These are phyloP conservation scores for Drosophila bunnanda DNA, from an alignment of 2,888 invertebrate genomes.

Conservation along the genomic window DNA sequence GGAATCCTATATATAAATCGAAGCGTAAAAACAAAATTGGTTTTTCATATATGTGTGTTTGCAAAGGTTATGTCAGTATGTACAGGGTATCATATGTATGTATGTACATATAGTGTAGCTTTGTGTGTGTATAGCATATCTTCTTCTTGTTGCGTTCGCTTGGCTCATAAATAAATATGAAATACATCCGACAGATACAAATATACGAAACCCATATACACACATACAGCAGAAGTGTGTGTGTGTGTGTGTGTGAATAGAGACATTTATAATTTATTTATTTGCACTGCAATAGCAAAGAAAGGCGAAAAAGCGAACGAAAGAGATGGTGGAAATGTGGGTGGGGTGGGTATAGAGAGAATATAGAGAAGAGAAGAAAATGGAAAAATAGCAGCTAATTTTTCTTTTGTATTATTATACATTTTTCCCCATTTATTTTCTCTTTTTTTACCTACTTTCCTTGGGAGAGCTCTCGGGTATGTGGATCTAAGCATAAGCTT, in stretches of 20 bases:
- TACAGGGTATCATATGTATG: constrained; percentile 1
- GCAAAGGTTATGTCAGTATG: constrained; percentile 1
- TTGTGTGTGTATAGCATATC: constrained; percentile 19
- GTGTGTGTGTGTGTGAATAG: constrained; percentile 23
- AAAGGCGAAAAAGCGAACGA: constrained; percentile 59
- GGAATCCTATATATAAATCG: constrained; percentile 51
- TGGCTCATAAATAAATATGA: constrained; percentile 50
- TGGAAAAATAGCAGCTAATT: constrained; percentile 34
- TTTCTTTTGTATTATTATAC: constrained; percentile 33
- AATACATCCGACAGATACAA: constrained; percentile 27
- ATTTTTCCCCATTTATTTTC: constrained; percentile 30
- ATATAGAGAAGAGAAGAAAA: constrained; percentile 9
- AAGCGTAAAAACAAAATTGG: constrained; percentile 66
- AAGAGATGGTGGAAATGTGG: constrained; percentile 1
- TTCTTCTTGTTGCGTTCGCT: constrained; percentile 34
- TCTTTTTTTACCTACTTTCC: neutral
- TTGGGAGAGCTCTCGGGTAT: neutral
- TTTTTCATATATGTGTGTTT: constrained; percentile 50
- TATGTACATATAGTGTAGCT: neutral
- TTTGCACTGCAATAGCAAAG: constrained; percentile 38
- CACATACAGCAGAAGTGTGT: constrained; percentile 26
- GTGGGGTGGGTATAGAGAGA: constrained; percentile 1
- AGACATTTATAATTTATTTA: constrained; percentile 38
- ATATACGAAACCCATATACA: constrained; percentile 1
- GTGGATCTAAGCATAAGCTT: neutral